These are phyloP conservation scores for Danio albolineatus DNA, from an alignment of 2,797 vertebrate species.

Conservation along the genomic window DNA sequence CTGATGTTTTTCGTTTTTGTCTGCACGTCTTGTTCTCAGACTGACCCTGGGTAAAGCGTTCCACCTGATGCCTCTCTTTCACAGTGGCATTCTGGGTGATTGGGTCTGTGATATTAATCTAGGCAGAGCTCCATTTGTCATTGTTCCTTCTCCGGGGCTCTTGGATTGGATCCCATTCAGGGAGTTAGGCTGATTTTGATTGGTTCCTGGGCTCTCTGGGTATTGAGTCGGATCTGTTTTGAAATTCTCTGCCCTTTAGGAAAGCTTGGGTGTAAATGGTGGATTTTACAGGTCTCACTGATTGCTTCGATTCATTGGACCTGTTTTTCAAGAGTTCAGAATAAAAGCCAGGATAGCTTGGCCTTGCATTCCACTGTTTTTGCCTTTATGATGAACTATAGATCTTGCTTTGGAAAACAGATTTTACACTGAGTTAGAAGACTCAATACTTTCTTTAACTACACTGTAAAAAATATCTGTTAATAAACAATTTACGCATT, in stretches of 20 bases:
- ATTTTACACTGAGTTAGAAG: not conserved
- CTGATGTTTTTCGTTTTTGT: slow-evolving; percentile 30
- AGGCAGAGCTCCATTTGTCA: slow-evolving; percentile 42
- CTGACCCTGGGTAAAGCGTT: slow-evolving; percentile 10
- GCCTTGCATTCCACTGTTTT: not conserved
- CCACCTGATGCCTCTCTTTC: slow-evolving; percentile 32
- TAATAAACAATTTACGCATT: too few species aligned
- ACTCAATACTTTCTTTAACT: not conserved
- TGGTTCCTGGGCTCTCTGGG: not conserved
- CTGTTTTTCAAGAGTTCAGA: slow-evolving; percentile 11
- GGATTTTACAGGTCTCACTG: slow-evolving; percentile 26
- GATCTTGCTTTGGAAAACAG: not conserved
- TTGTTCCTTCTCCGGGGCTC: slow-evolving; percentile 12
- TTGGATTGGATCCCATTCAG: slow-evolving; percentile 48
- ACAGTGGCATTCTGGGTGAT: slow-evolving; percentile 30
- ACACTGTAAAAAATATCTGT: too few species aligned
- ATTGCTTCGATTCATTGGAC: slow-evolving; percentile 30
- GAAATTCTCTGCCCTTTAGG: slow-evolving; percentile 23
- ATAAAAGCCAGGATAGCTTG: slow-evolving; percentile 9
- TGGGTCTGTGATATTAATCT: slow-evolving; percentile 52
- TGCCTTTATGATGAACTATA: not conserved
- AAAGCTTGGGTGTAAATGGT: slow-evolving; percentile 40
- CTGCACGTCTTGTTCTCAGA: slow-evolving; percentile 29
- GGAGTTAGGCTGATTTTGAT: slow-evolving; percentile 40
- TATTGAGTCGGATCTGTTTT: slow-evolving; percentile 1